Percentiles rank a stretch among this genome's conserved stretches.
These are phyloP conservation scores for Pseudomyrmex gracilis DNA, from an alignment of 1,140 invertebrate species.

Conservation along the genomic window DNA sequence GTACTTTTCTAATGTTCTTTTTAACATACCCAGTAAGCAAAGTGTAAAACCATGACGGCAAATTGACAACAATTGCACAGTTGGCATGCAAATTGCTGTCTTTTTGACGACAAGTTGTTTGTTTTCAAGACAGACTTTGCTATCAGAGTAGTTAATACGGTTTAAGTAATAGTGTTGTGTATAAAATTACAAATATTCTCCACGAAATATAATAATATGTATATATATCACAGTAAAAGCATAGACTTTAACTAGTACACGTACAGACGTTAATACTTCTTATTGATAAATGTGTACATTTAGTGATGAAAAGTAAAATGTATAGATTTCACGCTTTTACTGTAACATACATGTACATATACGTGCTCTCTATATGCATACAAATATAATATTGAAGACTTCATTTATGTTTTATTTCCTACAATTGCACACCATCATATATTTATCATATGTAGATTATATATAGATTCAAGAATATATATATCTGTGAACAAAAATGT, in stretches of 20 bases:
- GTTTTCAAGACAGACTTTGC: too few relatives aligned
- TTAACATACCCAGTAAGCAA: too few relatives aligned
- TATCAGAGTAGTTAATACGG: too few relatives aligned
- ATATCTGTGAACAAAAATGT: not conserved
- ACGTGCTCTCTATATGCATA: not conserved
- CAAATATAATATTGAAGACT: conserved; percentile 4
- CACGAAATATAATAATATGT: conserved; percentile 8
- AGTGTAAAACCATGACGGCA: conserved; percentile 2
- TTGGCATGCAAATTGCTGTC: too few relatives aligned
- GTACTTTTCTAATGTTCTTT: conserved; percentile 53
- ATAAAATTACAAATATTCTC: conserved; percentile 70
- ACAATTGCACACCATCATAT: not conserved
- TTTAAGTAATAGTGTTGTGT: not conserved
- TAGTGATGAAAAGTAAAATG: too few relatives aligned
- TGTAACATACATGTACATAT: conserved; percentile 14
- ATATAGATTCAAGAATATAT: not conserved
- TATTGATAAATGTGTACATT: too few relatives aligned
- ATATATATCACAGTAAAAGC: conserved; percentile 11
- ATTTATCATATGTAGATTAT: not conserved
- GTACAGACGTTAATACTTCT: too few relatives aligned
- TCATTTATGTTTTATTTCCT: conserved; percentile 15
- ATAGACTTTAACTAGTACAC: too few relatives aligned
- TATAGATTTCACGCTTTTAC: too few relatives aligned
- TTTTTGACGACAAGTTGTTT: too few relatives aligned
- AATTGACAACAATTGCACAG: too few relatives aligned